Evolutionary conservation across 2,113 vertebrate genomes (phyloP).

Genomic region (Copsychus sechellarum): DNA sequence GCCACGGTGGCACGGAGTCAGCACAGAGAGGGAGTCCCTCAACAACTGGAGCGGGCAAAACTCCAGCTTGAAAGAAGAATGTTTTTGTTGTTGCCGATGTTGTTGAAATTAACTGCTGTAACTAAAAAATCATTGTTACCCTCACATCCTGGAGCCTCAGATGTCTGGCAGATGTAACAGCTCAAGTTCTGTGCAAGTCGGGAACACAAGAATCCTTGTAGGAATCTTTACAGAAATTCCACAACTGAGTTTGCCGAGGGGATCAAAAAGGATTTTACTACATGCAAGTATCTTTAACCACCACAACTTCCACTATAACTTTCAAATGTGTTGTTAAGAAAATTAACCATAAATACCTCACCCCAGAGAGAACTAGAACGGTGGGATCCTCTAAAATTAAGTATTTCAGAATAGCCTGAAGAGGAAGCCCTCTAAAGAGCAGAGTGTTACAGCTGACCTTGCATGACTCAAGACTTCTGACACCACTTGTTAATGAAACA

Average conservation of each 20-base stretch:
- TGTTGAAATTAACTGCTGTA: neutral
- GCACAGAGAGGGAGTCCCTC: neutral
- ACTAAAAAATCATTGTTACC: slow-evolving; percentile 22
- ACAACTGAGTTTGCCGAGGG: neutral
- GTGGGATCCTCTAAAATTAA: neutral
- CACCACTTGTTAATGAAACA: slow-evolving; percentile 26
- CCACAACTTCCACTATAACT: neutral
- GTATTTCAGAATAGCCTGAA: neutral
- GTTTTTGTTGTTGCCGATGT: neutral
- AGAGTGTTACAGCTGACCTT: slow-evolving; percentile 24
- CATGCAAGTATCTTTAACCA: neutral
- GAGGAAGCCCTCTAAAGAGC: neutral
- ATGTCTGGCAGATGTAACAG: slow-evolving; percentile 45
- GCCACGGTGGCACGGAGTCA: neutral
- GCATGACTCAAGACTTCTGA: slow-evolving; percentile 43
- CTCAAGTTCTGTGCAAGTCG: neutral
- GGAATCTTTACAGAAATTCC: slow-evolving; percentile 43
- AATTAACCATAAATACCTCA: neutral
- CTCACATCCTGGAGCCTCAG: slow-evolving; percentile 42
- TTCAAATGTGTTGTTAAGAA: neutral
- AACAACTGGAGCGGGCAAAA: neutral
- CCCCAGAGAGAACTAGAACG: neutral
- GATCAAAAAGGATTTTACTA: slow-evolving; percentile 34
- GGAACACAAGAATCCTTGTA: slow-evolving; percentile 46
- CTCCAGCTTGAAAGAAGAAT: neutral